Conservation (phyloP, 2,113 vertebrate species). For the Phrynosoma platyrhinos region DNA sequence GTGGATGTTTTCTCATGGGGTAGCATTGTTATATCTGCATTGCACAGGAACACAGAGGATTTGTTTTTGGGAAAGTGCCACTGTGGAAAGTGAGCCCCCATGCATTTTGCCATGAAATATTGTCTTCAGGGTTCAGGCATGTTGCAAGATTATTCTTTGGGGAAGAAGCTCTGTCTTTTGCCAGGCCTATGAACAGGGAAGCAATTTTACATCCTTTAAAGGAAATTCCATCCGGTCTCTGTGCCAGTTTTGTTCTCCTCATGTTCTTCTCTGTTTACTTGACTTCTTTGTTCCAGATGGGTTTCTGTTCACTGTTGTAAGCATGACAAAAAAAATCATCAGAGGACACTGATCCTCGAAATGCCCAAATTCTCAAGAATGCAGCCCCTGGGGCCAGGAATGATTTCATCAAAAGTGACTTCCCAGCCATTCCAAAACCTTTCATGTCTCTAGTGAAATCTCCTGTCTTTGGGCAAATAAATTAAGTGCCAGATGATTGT, state of each 20-base stretch:
- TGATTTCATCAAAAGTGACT: constrained; percentile 74
- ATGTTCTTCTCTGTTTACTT: constrained; percentile 58
- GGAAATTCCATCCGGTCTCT: constrained; percentile 68
- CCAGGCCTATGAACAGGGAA: constrained; percentile 66
- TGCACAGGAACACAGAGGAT: constrained; percentile 44
- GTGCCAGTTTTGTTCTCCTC: constrained; percentile 69
- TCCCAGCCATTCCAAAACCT: constrained; percentile 70
- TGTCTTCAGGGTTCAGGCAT: constrained; percentile 64
- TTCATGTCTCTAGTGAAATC: constrained; percentile 74
- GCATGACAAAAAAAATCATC: constrained; percentile 56
- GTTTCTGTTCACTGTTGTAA: constrained; percentile 57
- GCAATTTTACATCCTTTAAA: constrained; percentile 61
- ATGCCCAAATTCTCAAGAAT: constrained; percentile 63
- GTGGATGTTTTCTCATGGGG: constrained; percentile 29
- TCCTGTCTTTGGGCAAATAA: constrained; percentile 71
- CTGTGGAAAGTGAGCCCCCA: constrained; percentile 46
- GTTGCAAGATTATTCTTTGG: constrained; percentile 51
- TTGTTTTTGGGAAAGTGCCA: constrained; percentile 60
- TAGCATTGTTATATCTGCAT: constrained; percentile 29
- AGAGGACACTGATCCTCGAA: constrained; percentile 60
- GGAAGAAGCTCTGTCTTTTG: constrained; percentile 58
- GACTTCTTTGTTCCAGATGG: constrained; percentile 60
- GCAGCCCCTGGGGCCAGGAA: constrained; percentile 52
- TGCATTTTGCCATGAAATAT: constrained; percentile 60
- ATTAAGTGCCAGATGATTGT: constrained; percentile 62